Base-by-base conservation (phyloP, 2,113 vertebrate species). In the Benitochromis conjunctus region DNA sequence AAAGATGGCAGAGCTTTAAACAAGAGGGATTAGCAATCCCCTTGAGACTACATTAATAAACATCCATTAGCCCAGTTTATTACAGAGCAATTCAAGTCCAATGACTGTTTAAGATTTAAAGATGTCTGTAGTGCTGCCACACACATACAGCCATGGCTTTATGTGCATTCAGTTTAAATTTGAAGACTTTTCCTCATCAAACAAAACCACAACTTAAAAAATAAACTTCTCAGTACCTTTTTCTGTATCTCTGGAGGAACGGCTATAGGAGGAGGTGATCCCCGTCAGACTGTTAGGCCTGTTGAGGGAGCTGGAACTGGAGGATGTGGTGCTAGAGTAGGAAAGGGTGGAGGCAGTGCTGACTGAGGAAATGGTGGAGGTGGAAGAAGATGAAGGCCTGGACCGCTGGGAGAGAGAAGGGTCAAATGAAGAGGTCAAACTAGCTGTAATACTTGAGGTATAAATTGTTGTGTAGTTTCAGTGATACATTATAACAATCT, bases 261-360 rank as follows among this genome's bases (percentile, higher is more conserved):
- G 96, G 89, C 97, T 97, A 13, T 99, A 99, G 83, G 97, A 97
- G 81, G 98, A 98, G 84, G 97, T 98, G 96, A 99, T 97, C 86
- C 98, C 98, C 48, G 97, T 97, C 94, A 97, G 97, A 94, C 96
- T 96, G 90, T 97, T 96, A 2, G 97, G 97, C 88, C 97, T 97
- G 66, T 97, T 94, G 69, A 95, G 95, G 86, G 94, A 92, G 83
- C 91, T 90, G 55, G 93, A 91, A 34, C 87, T 89, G 87, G 97
- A 96, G 31, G 97, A 96, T 1, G 96, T 57, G 90, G 95, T 95
- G 93, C 96, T 93, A 38, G 96, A 94, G 83, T 97, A 97, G 84
- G 96, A 96, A 66, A 94, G 91, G 82, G 96, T 96, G 84, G 94
- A 94, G 89, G 97, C 80, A 31, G 93, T 92, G 92, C 84, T 90